These are phyloP conservation scores for Drosophila demipolita DNA, from an alignment of 2,888 invertebrate genomes.

Conservation along the genomic window DNA sequence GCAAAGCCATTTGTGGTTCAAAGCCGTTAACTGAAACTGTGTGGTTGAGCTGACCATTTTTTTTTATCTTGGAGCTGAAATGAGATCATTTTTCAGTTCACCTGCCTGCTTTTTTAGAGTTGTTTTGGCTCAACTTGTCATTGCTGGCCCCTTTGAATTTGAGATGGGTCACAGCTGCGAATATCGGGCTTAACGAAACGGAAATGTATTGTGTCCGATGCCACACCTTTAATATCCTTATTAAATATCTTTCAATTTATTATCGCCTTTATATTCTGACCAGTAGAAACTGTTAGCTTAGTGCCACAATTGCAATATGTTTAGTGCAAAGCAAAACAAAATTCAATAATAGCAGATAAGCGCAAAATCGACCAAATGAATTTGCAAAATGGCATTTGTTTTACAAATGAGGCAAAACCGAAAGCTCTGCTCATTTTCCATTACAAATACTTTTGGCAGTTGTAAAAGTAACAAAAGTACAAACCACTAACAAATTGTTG, in stretches of 20 bases:
- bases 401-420: constrained; percentile 31
- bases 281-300: constrained; percentile 16
- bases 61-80: background rate
- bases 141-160: constrained; percentile 36
- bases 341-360: constrained; percentile 49
- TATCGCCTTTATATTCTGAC: constrained; percentile 28
- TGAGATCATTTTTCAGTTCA: constrained; percentile 23
- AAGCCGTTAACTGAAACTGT: constrained; percentile 24
- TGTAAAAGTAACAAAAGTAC: background rate
- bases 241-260: constrained; percentile 51
- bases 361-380: constrained; percentile 54
- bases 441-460: constrained; percentile 34
- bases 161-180: constrained; percentile 50
- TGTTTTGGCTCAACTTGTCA: constrained; percentile 64
- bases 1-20: constrained; percentile 47
- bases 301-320: constrained; percentile 7
- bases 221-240: background rate
- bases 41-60: constrained; percentile 24
- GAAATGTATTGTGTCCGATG: background rate
- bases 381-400: constrained; percentile 40
- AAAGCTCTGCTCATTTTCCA: constrained; percentile 32
- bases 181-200: constrained; percentile 18
- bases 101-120: constrained; percentile 25
- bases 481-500: constrained; percentile 2
- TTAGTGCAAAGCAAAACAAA: constrained; percentile 11